phyloP scores from a whole-genome alignment of 2,888 invertebrate species.

The Dastarcus helophoroides region DNA sequence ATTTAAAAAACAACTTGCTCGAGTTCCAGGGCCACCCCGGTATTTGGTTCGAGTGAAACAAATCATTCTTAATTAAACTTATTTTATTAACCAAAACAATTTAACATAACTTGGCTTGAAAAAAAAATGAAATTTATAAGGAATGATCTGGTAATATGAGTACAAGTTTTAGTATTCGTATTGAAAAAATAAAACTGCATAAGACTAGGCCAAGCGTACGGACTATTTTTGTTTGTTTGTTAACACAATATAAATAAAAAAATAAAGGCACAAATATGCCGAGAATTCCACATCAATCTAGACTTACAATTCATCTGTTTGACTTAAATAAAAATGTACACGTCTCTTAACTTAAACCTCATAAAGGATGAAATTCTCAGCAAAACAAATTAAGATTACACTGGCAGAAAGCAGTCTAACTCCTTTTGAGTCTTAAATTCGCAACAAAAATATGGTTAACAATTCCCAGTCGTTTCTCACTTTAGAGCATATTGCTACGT shows the following conservation, averaged over 20 bases:
- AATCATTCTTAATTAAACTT: background rate
- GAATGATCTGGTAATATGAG: no score
- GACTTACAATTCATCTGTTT: constrained; percentile 5
- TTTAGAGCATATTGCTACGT: no score
- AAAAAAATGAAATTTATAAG: no score
- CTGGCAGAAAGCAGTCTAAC: constrained; percentile 23
- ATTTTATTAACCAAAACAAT: background rate
- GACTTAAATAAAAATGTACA: constrained; percentile 6
- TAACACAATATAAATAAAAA: constrained; percentile 21
- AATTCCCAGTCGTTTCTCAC: no score
- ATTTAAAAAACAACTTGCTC: no score
- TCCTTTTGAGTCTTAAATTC: constrained; percentile 19
- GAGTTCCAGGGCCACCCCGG: no score
- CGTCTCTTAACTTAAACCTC: constrained; percentile 8
- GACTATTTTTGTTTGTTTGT: constrained; percentile 11
- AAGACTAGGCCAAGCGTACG: constrained; percentile 22
- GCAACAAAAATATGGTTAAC: no score
- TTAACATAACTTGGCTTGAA: constrained; percentile 1
- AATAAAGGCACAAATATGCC: constrained; percentile 25
- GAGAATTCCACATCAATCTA: constrained; percentile 19
- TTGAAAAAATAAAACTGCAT: no score
- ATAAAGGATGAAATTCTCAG: constrained; percentile 20
- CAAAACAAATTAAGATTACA: constrained; percentile 18
- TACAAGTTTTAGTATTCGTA: no score
- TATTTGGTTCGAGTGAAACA: no score